Evolutionary conservation across 2,797 vertebrate species (phyloP), one percentile per base, ranked within the genome.

Genomic region (Mus caroli): DNA sequence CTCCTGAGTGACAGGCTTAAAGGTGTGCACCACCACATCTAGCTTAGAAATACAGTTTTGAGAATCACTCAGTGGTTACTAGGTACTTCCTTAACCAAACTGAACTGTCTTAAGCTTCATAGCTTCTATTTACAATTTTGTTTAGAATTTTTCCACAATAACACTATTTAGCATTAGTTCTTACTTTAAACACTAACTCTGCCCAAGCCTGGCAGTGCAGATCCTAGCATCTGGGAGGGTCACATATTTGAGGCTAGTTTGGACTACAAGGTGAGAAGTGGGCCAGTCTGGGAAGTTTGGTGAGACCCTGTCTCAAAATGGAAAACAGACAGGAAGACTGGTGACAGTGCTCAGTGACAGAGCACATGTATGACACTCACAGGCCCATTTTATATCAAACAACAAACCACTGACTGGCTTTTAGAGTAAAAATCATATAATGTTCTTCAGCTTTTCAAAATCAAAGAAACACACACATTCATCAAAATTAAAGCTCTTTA

Each of bases 361-460:
- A 83, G 10, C 60, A 46, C 40, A 43, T 22, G 28, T 17, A 43
- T 22, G 43, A 67, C 6, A 50, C 3, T 85, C 60, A 50, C 17
- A 50, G 40, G 60, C 40, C 10, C 24, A 69, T 69, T 92, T 60
- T 90, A 58, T 71, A 82, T 73, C 58, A 64, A 64, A 87, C 31
- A 67, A 52, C 31, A 82, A 78, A 34, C n/a, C 79, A 86, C 90
- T 46, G 46, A 54, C 40, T 95, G n/a, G 24, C 22, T 82, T 94
- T 94, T 24, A 94, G 26, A 62, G 11, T 34, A 75, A 91, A 82
- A 71, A 82, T 37, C 58, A 56, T 28, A 76, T 52, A 76, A 54
- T 0, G 4, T 40, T 85, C 40, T 92, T 92, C 77, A 73, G 83
- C 43, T 94, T 94, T 96, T 90, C 52, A 73, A 96, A 88, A 82